Evolutionary conservation across 2,113 vertebrate genomes (phyloP).

Genomic region (Embiotoca jacksoni): DNA sequence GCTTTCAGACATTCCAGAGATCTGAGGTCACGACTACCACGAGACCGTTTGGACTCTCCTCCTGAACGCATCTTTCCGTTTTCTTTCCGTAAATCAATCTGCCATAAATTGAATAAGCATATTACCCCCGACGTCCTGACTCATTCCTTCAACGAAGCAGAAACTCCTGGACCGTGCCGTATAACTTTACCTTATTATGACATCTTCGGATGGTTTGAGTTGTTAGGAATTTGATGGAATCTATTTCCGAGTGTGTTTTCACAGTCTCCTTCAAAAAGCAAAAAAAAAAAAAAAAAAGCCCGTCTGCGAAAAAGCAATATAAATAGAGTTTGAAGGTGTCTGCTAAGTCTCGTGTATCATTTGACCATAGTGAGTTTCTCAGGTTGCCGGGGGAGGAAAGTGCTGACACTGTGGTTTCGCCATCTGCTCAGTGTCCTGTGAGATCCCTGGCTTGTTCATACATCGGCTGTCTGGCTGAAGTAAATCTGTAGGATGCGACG

Average conservation of each 20-base stretch:
- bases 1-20: no score
- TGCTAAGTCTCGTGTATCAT: conserved; percentile 67
- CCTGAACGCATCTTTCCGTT: no score
- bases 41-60: no score
- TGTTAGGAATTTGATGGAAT: neutral
- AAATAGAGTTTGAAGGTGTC: conserved; percentile 69
- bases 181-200: neutral
- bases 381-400: conserved; percentile 58
- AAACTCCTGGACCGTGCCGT: neutral
- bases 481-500: conserved; percentile 46
- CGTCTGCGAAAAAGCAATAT: conserved; percentile 48
- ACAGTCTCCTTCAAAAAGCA: conserved; percentile 26
- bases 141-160: neutral
- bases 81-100: no score
- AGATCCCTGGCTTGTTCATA: conserved; percentile 58
- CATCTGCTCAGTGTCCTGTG: conserved; percentile 74
- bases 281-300: conserved; percentile 15
- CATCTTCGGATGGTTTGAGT: neutral
- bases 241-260: conserved; percentile 27
- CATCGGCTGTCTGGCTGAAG: conserved; percentile 42
- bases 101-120: no score
- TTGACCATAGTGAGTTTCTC: conserved; percentile 68
- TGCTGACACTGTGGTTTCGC: conserved; percentile 72
- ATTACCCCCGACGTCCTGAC: neutral
- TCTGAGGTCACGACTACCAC: no score